Evolutionary conservation across 2,113 vertebrate genomes (phyloP).

Genomic region (Spermophilus dauricus): DNA sequence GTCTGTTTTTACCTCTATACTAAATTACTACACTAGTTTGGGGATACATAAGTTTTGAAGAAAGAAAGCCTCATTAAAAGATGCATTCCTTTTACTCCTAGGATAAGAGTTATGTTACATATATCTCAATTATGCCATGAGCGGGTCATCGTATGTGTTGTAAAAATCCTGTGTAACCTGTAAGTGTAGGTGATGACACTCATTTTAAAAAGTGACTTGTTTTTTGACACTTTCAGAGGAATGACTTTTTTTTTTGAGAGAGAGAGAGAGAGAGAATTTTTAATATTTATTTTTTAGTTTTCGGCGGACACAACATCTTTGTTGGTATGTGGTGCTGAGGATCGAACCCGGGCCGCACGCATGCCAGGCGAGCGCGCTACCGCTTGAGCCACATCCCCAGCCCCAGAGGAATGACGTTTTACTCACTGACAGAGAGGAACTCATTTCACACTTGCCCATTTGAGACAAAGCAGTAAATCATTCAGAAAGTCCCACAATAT

Average conservation of each 20-base stretch:
- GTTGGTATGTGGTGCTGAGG: too few species aligned
- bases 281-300: too few species aligned
- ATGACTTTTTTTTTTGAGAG: too few species aligned
- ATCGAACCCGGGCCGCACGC: too few species aligned
- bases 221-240: neutral
- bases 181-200: neutral
- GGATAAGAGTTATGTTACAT: neutral
- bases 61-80: neutral
- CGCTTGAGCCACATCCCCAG: too few species aligned
- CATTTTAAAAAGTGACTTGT: neutral
- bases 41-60: neutral
- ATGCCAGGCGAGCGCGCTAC: too few species aligned
- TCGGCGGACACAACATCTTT: too few species aligned
- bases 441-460: neutral
- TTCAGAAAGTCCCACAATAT: neutral
- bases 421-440: neutral
- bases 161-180: neutral
- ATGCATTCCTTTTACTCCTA: neutral
- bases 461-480: neutral
- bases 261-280: too few species aligned
- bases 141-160: neutral
- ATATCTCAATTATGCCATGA: neutral
- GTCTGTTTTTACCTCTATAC: neutral
- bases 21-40: neutral
- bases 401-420: neutral